Evolutionary conservation across 2,797 vertebrate species (phyloP).

Genomic region (Cyclura pinguis): DNA sequence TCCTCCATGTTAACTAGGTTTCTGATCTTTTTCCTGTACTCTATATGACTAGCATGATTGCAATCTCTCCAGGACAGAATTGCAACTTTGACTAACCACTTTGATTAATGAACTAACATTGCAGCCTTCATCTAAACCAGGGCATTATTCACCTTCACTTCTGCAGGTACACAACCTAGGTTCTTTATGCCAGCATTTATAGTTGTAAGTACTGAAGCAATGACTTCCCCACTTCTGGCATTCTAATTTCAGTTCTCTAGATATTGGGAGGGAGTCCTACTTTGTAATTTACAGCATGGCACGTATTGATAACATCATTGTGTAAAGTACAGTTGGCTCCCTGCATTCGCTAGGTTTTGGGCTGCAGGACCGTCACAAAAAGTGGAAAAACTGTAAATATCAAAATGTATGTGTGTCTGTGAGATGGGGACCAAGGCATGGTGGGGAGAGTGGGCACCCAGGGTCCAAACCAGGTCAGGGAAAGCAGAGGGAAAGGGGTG

Average conservation of each 20-base stretch:
- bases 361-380: too few species aligned
- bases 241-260: neutral
- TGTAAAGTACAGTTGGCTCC: too few species aligned
- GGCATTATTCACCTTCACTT: neutral
- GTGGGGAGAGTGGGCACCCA: too few species aligned
- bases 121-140: neutral
- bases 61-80: neutral
- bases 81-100: neutral
- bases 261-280: neutral
- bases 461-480: too few species aligned
- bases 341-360: too few species aligned
- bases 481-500: too few species aligned
- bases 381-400: too few species aligned
- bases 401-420: too few species aligned
- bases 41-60: neutral
- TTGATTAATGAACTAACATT: neutral
- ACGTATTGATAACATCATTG: neutral
- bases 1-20: neutral
- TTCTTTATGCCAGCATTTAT: neutral
- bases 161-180: neutral
- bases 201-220: neutral
- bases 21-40: neutral
- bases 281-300: neutral
- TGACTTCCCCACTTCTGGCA: neutral
- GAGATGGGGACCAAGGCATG: too few species aligned